These are phyloP conservation scores for Pteronotus mesoamericanus DNA, from an alignment of 2,797 vertebrate genomes.

Conservation along the genomic window DNA sequence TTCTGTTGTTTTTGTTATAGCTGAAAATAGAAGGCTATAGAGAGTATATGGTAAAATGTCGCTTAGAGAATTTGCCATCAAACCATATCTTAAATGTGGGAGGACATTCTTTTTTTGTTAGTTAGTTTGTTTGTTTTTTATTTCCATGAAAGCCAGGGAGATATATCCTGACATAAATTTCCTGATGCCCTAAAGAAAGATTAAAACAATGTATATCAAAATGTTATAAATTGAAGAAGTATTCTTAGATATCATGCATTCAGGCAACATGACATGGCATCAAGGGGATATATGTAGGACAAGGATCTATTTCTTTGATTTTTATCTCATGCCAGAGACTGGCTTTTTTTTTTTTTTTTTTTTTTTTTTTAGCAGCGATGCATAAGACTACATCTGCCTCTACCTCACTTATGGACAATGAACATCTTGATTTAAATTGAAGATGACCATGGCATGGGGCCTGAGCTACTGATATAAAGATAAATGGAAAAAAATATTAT, in stretches of 20 bases:
- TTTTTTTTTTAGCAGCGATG: neutral
- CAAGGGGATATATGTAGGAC: neutral
- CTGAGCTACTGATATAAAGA: neutral
- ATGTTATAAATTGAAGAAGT: neutral
- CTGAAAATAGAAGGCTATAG: neutral
- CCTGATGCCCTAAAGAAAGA: neutral
- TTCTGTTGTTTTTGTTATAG: neutral
- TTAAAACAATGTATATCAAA: neutral
- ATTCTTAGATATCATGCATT: neutral
- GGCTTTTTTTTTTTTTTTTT: neutral
- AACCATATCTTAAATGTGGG: neutral
- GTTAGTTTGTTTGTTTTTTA: neutral
- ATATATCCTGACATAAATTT: neutral
- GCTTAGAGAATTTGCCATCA: neutral
- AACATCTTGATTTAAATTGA: neutral
- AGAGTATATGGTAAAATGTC: neutral
- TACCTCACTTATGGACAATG: neutral
- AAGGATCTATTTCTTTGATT: neutral
- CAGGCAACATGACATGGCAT: neutral
- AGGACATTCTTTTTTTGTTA: neutral
- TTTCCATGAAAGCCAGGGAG: neutral
- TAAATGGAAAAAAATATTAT: neutral
- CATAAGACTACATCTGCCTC: neutral
- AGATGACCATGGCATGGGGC: rapidly evolving
- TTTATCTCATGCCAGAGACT: neutral